These are phyloP conservation scores for Melitaea athalia DNA, from an alignment of 2,888 invertebrate species.

Conservation along the genomic window DNA sequence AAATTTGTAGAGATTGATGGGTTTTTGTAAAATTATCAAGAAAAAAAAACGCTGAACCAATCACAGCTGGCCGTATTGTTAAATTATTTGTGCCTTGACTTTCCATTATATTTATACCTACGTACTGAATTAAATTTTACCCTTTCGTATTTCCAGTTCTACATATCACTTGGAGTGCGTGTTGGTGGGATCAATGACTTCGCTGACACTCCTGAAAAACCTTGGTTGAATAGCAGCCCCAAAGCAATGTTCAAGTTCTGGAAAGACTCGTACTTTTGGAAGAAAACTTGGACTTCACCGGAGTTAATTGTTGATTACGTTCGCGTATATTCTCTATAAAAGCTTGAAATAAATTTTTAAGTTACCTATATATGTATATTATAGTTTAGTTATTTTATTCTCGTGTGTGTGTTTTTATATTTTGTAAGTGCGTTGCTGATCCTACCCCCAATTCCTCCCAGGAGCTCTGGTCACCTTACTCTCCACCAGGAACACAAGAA, in stretches of 20 bases:
- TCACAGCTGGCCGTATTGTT: no score
- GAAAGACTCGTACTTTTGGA: conserved; percentile 80
- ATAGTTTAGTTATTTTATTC: not conserved
- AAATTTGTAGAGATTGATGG: no score
- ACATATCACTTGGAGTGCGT: conserved; percentile 79
- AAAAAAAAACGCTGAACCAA: no score
- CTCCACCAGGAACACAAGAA: no score
- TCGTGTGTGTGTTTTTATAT: not conserved
- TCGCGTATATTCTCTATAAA: not conserved
- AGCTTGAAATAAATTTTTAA: not conserved
- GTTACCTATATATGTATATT: no score
- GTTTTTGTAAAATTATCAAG: no score
- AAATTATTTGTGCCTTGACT: not conserved
- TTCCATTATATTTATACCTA: not conserved
- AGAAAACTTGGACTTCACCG: conserved; percentile 84
- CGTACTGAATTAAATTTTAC: not conserved
- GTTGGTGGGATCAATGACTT: conserved; percentile 85
- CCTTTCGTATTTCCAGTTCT: conserved; percentile 83
- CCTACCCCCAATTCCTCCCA: no score
- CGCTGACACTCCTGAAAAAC: conserved; percentile 85
- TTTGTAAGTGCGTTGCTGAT: no score
- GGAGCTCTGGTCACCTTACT: no score
- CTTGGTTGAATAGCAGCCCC: conserved; percentile 87
- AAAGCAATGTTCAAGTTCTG: conserved; percentile 86
- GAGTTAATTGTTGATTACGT: conserved; percentile 83